Evolutionary conservation across 2,888 invertebrate species (phyloP), one percentile per base, ranked within the genome.

Genomic region (Nowickia ferox): DNA sequence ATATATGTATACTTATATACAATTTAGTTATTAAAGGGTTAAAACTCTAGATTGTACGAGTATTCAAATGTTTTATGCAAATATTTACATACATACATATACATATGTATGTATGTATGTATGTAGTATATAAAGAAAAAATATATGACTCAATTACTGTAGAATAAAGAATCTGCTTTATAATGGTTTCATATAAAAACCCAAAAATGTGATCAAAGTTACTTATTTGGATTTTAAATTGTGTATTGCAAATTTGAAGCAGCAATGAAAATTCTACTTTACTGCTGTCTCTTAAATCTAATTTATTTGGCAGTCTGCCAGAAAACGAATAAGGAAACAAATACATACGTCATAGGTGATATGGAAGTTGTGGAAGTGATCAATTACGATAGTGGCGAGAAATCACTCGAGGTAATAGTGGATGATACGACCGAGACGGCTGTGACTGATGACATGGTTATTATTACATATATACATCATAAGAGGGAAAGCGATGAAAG

Each of bases 221-320:
- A 5, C 13, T 68, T 3, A 66, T 11, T 40, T 40, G n/a, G 4
- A 13, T 53, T 68, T 53, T 6, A 13, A 13, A 48, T 17, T 68
- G 10, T 8, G 4, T 10, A 13, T 22, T 15, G 53, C 17, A 5
- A 51, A 11, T 48, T 59, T 2, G 38, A 9, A n/a, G 11, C 13
- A 48, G 61, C 38, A 30, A 61, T 72, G 72, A 30, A 48, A 61
- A 13, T 72, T 22, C 4, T 61, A 38, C 1, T 61, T 22, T 72
- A 19, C 30, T 72, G 13, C 15, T n/a, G 72, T 19, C 17, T 72
- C 2, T 48, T 48, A 9, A 59, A 4, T 13, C 9, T 72, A 13
- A 10, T 61, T 9, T 4, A 9, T 40, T 48, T 72, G 38, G n/a
- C 59, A 0, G 38, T n/a, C 5, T 48, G 30, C 13, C 30, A 38